Evolutionary conservation across 2,797 vertebrate genomes (phyloP).

Genomic region (Brotula barbata): DNA sequence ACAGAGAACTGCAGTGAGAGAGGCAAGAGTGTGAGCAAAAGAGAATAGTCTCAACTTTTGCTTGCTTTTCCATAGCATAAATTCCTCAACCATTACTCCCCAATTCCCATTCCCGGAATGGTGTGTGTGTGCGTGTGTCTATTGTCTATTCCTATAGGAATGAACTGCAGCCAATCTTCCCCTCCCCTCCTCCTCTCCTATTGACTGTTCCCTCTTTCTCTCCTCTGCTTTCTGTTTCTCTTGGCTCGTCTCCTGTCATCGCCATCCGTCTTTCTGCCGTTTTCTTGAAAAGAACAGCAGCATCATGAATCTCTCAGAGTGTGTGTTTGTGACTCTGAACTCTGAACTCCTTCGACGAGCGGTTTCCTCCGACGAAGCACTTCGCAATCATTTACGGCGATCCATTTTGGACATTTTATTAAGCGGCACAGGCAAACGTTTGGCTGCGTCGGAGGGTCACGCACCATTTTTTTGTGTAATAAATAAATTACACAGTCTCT

Average conservation of each 20-base stretch:
- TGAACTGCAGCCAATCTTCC: neutral
- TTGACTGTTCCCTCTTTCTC: neutral
- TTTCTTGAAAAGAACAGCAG: conserved; percentile 22
- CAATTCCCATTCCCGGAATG: conserved; percentile 40
- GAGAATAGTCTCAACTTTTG: conserved; percentile 36
- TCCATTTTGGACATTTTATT: neutral
- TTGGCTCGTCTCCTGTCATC: conserved; percentile 23
- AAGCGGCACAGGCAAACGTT: neutral
- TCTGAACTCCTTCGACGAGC: conserved; percentile 14
- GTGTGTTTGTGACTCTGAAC: conserved; percentile 24
- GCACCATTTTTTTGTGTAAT: neutral
- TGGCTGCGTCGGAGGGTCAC: neutral
- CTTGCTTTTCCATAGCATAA: conserved; percentile 49
- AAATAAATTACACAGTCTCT: neutral
- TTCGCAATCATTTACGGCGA: conserved; percentile 18
- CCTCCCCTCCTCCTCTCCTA: too few relatives aligned
- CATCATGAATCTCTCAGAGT: conserved; percentile 29
- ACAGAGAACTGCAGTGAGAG: conserved; percentile 25
- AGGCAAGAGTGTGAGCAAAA: conserved; percentile 4
- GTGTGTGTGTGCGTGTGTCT: conserved; percentile 16
- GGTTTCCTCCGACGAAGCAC: conserved; percentile 4
- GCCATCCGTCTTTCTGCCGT: conserved; percentile 39
- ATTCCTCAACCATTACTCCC: conserved; percentile 36
- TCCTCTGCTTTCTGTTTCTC: conserved; percentile 6
- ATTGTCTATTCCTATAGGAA: conserved; percentile 18